Evolutionary conservation across 2,888 invertebrate genomes (phyloP), one percentile per base, ranked within the genome.

Genomic region (Eilema depressum): DNA sequence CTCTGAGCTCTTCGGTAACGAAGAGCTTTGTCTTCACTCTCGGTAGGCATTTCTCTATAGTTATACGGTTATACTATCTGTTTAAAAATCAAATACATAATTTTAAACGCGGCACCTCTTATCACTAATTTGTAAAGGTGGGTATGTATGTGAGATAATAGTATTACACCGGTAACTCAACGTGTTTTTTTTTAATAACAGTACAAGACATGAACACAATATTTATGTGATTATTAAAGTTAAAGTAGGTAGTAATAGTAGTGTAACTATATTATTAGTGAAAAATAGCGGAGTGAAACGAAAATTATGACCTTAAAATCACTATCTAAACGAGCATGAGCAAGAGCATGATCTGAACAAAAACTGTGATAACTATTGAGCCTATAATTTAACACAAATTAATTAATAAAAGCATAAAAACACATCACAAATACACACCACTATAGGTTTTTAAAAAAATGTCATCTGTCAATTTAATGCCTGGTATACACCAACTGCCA

Each of bases 1-100:
- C 98, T 98, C 88, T 98, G 98, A 7, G 98, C 97, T 85, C 98
- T 96, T 85, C 98, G 96, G 81, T 96, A 96, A 53, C 97, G 96
- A 68, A 97, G 90, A 66, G 94, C 82, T 71, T 96, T 96, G 75
- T 96, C 96, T 74, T 96, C 95, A 37, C 86, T 71, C 77, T 93
- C 94, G 30, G 87, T 80, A 75, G 89, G 85, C 94, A 94, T 95
- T 83, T 77, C 86, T n/a, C n/a, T 59, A 41, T 41, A 56, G 33
- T 28, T 68, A 62, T 61, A 47, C 17, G 47, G 33, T 28, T 68
- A 62, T 61, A 47, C 17, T 56, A 12, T 56, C 57, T 56, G 26
- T 26, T 23, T 12, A 20, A 41, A 23, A 63, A 26, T 17, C 20
- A 26, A 37, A n/a, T 41, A 57, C 17, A 28, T 26, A 63, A 17